A percentile compares a stretch with the other conserved stretches of the same genome.
Evolutionary conservation across 2,888 invertebrate species (phyloP).

Genomic region (Volucella zonaria): DNA sequence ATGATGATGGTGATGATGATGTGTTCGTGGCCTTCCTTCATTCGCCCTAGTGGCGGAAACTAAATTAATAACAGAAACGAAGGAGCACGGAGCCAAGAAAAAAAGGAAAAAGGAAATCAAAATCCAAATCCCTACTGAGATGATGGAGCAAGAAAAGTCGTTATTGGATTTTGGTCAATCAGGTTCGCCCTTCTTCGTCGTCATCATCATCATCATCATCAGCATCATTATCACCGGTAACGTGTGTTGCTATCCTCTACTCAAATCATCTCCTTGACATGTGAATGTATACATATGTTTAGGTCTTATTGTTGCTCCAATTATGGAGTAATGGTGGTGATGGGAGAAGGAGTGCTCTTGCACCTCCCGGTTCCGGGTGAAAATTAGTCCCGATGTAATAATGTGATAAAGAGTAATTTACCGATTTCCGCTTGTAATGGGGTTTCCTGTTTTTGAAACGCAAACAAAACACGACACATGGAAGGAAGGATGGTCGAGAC

Average conservation of each 20-base stretch:
- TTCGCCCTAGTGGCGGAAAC: conserved; percentile 55
- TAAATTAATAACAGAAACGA: conserved; percentile 59
- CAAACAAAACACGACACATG: conserved; percentile 48
- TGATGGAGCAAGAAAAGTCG: conserved; percentile 52
- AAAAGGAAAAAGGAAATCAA: conserved; percentile 5
- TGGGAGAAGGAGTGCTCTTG: not conserved
- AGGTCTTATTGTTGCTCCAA: conserved; percentile 54
- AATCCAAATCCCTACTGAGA: conserved; percentile 57
- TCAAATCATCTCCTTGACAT: conserved; percentile 28
- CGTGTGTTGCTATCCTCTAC: not conserved
- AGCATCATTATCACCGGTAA: not conserved
- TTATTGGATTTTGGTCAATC: conserved; percentile 71
- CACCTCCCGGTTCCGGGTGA: conserved; percentile 10
- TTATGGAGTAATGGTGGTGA: conserved; percentile 7
- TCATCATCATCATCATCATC: not conserved
- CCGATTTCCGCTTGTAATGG: conserved; percentile 69
- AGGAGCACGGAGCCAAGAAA: conserved; percentile 6
- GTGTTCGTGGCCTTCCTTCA: conserved; percentile 30
- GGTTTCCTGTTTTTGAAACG: conserved; percentile 65
- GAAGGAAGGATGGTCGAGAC: not conserved
- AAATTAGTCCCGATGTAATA: conserved; percentile 67
- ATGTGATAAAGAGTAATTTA: conserved; percentile 72
- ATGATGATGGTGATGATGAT: conserved; percentile 23
- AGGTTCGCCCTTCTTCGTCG: conserved; percentile 36
- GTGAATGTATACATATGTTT: conserved; percentile 44